Evolutionary conservation across 2,797 vertebrate genomes (phyloP), one percentile per base, ranked within the genome.

Genomic region (Salmo trutta): DNA sequence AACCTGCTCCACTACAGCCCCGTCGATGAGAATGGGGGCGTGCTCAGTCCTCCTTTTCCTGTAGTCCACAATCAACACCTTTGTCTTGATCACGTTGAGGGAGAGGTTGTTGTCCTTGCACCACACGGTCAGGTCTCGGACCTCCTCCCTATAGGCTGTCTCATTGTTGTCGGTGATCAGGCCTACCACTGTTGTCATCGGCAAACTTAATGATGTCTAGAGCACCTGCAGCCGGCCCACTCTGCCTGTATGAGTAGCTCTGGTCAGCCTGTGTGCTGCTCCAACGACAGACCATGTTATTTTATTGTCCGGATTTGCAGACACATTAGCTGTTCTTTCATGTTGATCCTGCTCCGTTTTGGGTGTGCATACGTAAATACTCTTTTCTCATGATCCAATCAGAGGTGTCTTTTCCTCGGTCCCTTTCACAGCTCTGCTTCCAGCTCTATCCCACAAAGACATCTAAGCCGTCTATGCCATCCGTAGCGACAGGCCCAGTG

Each of bases 401-500:
- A 59, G 54, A 59, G 19, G 54, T 47, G 10, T 47, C 2, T 47
- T 47, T 47, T 47, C 41, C 10, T 47, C 10, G 10, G 41, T 14
- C 3, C 41, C 41, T 47, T 47, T 47, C 41, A 47, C 41, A 47
- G 41, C 41, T 75, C 59, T 80, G 68, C n/a, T 64, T 27, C 24
- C n/a, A 68, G 70, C 52, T 53, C 4, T 52, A 24, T 56, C 71
- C n/a, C n/a, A 73, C 29, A 52, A 6, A 6, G 6, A 6, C 19
- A 24, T 51, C 33, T 21, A 41, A 62, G 53, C 52, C 70, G 21
- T 10, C 16, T 70, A 21, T 15, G 31, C 21, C 68, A 81, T 70
- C 76, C 73, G 24, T 80, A 82, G 75, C 53, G 71, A 68, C 36
- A 77, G 62, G 67, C 14, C 36, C 73, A 69, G 27, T 81, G 77